Percentiles rank a stretch among this genome's conserved stretches.
Evolutionary conservation across 1,140 invertebrate species (phyloP).

Genomic region (Eueides isabella): DNA sequence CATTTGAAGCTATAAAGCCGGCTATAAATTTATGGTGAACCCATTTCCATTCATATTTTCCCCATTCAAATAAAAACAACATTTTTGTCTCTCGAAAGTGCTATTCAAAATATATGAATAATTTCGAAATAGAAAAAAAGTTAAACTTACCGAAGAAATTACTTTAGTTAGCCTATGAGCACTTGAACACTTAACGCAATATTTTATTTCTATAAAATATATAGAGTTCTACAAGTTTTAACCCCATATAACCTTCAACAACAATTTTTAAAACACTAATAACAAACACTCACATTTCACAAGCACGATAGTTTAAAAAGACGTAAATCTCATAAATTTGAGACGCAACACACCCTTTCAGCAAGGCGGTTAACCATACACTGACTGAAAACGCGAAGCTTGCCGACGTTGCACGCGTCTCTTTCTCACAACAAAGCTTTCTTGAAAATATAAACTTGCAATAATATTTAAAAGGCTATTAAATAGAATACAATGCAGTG

Average conservation of each 20-base stretch:
- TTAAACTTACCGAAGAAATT: neutral
- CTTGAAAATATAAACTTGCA: constrained; percentile 32
- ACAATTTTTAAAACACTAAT: constrained; percentile 17
- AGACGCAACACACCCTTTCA: constrained; percentile 4
- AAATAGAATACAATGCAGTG: constrained; percentile 28
- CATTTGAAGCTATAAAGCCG: constrained; percentile 33
- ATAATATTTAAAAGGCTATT: constrained; percentile 37
- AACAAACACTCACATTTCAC: constrained; percentile 27
- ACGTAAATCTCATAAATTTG: constrained; percentile 7
- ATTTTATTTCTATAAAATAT: neutral
- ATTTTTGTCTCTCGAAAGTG: neutral
- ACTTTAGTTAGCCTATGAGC: neutral
- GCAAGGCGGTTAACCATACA: constrained; percentile 17
- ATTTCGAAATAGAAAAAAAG: neutral
- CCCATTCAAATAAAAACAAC: neutral
- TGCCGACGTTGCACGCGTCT: constrained; percentile 13
- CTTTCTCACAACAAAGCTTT: constrained; percentile 29
- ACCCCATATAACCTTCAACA: neutral
- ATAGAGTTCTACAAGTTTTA: neutral
- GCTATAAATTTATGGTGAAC: constrained; percentile 26
- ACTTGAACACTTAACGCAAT: neutral
- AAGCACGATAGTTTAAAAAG: constrained; percentile 23
- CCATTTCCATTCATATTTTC: constrained; percentile 20
- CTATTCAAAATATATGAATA: neutral
- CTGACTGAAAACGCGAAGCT: constrained; percentile 20